These are phyloP conservation scores for Balearica regulorum DNA, from an alignment of 2,797 vertebrate genomes.

Conservation along the genomic window DNA sequence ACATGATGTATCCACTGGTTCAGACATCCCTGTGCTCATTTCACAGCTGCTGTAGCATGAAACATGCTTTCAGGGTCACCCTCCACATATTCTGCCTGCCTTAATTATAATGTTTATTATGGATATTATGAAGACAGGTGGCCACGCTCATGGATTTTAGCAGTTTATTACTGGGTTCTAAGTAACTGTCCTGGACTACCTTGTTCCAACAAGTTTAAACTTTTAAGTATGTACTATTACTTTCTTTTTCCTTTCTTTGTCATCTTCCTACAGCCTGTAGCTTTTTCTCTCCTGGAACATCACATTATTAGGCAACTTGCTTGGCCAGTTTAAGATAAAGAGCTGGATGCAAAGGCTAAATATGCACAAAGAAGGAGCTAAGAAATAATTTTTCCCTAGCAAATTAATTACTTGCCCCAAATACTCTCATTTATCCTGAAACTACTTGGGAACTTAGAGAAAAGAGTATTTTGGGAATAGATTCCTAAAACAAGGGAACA, in stretches of 20 bases:
- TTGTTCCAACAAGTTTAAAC: background rate
- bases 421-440: background rate
- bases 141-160: background rate
- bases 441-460: background rate
- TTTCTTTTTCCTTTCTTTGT: background rate
- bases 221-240: background rate
- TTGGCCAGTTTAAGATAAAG: background rate
- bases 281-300: background rate
- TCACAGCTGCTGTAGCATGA: background rate
- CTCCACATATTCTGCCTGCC: background rate
- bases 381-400: background rate
- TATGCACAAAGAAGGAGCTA: background rate
- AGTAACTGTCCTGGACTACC: background rate
- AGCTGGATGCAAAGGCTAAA: background rate
- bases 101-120: background rate
- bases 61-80: background rate
- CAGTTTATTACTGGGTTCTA: background rate
- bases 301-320: background rate
- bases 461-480: background rate
- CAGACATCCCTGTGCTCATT: background rate
- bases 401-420: background rate
- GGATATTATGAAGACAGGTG: background rate
- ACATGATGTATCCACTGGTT: background rate
- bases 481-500: background rate
- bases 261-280: accelerated